Conservation (phyloP, 2,888 invertebrate species). For the Notodonta dromedarius region DNA sequence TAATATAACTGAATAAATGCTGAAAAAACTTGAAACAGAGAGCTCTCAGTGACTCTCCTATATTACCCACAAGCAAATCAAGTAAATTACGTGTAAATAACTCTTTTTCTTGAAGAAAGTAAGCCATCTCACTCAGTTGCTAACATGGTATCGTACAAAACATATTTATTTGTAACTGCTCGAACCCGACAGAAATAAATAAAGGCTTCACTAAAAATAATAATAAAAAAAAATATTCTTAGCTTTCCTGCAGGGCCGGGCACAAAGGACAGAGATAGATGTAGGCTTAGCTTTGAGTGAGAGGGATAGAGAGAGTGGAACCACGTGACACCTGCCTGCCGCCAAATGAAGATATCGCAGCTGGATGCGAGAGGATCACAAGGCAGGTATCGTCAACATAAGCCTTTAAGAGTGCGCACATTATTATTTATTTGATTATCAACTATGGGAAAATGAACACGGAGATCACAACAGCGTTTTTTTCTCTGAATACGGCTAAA, state of each 20-base stretch:
- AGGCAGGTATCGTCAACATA: slow-evolving; percentile 59
- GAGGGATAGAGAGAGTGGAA: slow-evolving; percentile 49
- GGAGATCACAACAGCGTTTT: too few relatives aligned
- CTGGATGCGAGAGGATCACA: slow-evolving; percentile 73
- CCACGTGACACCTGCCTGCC: slow-evolving; percentile 83
- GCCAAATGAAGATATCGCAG: slow-evolving; percentile 84
- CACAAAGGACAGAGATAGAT: slow-evolving; percentile 64
- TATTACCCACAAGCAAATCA: too few relatives aligned
- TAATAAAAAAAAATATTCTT: slow-evolving; percentile 60
- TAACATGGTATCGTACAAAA: slow-evolving; percentile 32
- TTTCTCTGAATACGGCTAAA: too few relatives aligned
- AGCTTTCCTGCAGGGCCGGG: slow-evolving; percentile 67
- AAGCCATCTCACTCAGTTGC: slow-evolving; percentile 28
- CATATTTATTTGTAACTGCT: slow-evolving; percentile 67
- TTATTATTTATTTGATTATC: too few relatives aligned
- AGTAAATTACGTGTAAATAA: not conserved
- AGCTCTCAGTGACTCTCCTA: too few relatives aligned
- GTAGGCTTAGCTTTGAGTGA: slow-evolving; percentile 31
- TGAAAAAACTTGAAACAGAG: too few relatives aligned
- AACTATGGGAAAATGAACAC: too few relatives aligned
- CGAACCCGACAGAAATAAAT: slow-evolving; percentile 75
- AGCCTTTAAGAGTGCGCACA: slow-evolving; percentile 5
- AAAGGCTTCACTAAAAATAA: slow-evolving; percentile 69
- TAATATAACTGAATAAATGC: too few relatives aligned
- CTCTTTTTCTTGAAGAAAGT: slow-evolving; percentile 15